phyloP scores from a whole-genome alignment of 1,140 invertebrate species.

The Bicyclus anynana region DNA sequence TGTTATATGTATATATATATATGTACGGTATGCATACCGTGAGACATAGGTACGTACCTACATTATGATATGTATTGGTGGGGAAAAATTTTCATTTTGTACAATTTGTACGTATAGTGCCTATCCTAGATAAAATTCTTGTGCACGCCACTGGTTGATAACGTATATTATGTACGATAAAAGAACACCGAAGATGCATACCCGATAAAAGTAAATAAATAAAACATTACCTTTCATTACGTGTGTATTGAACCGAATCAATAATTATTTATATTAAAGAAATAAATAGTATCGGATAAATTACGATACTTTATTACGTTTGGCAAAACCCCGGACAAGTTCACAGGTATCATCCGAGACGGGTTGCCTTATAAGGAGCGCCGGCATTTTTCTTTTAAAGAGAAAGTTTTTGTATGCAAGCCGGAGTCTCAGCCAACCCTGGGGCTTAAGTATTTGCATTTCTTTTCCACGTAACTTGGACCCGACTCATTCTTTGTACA shows the following conservation, averaged over 20 bases:
- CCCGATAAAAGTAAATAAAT: no score
- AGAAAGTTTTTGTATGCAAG: constrained; percentile 66
- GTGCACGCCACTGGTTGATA: no score
- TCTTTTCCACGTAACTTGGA: constrained; percentile 47
- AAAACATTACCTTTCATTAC: no score
- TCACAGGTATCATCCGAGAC: constrained; percentile 41
- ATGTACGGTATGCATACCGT: no score
- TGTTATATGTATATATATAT: no score
- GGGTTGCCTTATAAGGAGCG: constrained; percentile 56
- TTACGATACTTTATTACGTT: constrained; percentile 16
- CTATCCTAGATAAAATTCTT: no score
- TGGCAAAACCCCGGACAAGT: constrained; percentile 16
- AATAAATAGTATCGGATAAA: constrained; percentile 9
- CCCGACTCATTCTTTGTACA: constrained; percentile 39
- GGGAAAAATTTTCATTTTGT: no score
- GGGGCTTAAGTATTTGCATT: constrained; percentile 68
- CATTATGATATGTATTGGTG: no score
- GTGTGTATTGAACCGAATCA: not conserved
- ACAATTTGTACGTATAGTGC: no score
- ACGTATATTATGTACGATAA: no score
- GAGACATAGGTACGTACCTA: no score
- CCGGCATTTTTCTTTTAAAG: constrained; percentile 56
- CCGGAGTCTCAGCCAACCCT: constrained; percentile 44
- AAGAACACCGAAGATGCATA: no score
- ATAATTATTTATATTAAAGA: not conserved